Base-by-base conservation (phyloP, 2,797 vertebrate genomes). In the Eulemur mongoz region DNA sequence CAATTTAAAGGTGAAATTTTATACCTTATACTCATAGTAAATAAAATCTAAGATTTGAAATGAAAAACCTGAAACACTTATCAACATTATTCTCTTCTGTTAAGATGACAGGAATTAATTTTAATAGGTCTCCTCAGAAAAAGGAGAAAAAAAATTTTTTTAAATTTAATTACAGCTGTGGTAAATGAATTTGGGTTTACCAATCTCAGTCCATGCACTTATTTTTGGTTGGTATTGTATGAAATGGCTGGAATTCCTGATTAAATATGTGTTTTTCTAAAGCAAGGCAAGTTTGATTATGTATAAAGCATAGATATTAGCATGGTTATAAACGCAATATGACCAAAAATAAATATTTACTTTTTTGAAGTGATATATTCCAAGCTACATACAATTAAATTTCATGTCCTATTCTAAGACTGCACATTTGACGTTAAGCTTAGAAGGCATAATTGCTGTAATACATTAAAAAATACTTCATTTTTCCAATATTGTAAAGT, bases 401-500 rank as follows among this genome's bases (percentile, higher is more conserved):
- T 98, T 98, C 89, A 97, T 95, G 22, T 96, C 83, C 83, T 97
- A 82, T 90, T 97, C 85, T 96, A 96, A 98, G 96, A 96, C n/a
- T 89, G 97, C 22, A 76, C 52, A 50, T 95, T 92, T 85, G 40
- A 94, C n/a, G 30, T 72, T 88, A 97, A 91, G 30, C 76, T 94
- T 91, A 97, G 61, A 43, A 97, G 93, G 91, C 61, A 98, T 72
- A 92, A 91, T 96, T 97, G 90, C 95, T 98, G 70, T 93, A 91
- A 97, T 82, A 91, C 90, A 96, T 97, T 97, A 88, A 96, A 97
- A 97, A 97, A 98, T 94, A 90, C 50, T 98, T 97, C 96, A 95
- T 89, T 72, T 96, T 90, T 95, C 96, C 92, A 98, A 98, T 97
- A 98, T 97, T 93, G 83, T 92, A 97, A 98, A 98, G 95, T 94